These are phyloP conservation scores for Drosophila stalkeri DNA, from an alignment of 2,888 invertebrate species.

Conservation along the genomic window DNA sequence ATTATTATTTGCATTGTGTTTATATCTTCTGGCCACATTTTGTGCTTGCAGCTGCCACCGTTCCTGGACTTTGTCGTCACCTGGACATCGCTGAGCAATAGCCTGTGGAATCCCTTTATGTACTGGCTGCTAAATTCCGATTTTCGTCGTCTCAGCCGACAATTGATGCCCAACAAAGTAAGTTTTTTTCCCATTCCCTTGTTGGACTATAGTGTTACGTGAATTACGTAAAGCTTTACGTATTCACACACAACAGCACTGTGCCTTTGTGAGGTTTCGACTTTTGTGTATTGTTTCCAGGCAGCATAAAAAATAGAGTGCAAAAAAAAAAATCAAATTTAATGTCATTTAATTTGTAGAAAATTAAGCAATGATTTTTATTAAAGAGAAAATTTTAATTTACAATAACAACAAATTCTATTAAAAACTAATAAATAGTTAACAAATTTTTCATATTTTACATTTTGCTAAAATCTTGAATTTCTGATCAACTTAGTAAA, in stretches of 20 bases:
- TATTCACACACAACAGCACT: too few species aligned
- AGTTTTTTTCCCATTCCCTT: constrained; percentile 70
- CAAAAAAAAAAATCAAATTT: neutral
- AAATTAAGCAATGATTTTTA: too few species aligned
- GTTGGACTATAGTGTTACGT: neutral
- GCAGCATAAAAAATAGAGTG: neutral
- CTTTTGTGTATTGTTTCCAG: neutral
- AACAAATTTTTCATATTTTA: neutral
- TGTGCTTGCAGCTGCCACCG: constrained; percentile 88
- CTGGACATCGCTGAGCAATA: constrained; percentile 94
- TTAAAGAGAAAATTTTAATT: neutral
- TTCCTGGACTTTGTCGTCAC: constrained; percentile 93
- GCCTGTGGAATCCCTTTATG: constrained; percentile 95
- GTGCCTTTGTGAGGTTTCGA: neutral
- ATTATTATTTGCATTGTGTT: constrained; percentile 17
- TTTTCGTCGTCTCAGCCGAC: constrained; percentile 92
- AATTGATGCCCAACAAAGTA: constrained; percentile 91
- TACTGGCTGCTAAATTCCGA: constrained; percentile 95
- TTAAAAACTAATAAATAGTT: neutral
- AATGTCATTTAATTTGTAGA: neutral
- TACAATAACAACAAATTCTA: neutral
- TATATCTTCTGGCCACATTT: constrained; percentile 5
- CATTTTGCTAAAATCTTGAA: neutral
- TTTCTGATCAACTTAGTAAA: neutral
- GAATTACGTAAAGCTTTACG: neutral